A percentile compares a stretch with the other conserved stretches of the same genome.
Evolutionary conservation across 2,888 invertebrate species (phyloP).

Genomic region (Timema cristinae): DNA sequence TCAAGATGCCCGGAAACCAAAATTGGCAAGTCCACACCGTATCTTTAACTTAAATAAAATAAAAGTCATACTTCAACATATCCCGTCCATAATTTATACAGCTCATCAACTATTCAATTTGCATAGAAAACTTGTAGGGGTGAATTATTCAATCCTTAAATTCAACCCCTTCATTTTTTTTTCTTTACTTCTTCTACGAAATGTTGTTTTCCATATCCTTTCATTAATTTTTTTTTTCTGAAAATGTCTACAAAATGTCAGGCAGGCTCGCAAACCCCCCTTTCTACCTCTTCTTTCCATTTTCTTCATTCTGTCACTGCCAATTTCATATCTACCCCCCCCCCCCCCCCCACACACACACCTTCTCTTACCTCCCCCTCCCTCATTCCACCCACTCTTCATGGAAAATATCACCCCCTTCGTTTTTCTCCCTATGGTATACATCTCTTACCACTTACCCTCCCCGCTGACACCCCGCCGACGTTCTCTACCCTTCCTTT

Average conservation of each 20-base stretch:
- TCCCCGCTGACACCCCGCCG: constrained; percentile 21
- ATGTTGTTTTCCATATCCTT: constrained; percentile 14
- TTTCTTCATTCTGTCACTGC: constrained; percentile 31
- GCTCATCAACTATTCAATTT: constrained; percentile 11
- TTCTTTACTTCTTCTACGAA: constrained; percentile 3
- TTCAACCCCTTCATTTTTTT: not conserved
- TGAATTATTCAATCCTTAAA: constrained; percentile 12
- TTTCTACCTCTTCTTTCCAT: not conserved
- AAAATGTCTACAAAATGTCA: constrained; percentile 17
- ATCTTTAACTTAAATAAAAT: too few relatives aligned
- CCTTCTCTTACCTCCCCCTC: too few relatives aligned
- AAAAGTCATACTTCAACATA: too few relatives aligned
- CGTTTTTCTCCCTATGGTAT: constrained; percentile 8
- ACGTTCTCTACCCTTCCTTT: constrained; percentile 25
- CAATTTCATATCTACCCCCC: constrained; percentile 22
- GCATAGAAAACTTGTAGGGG: not conserved
- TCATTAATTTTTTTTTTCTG: constrained; percentile 13
- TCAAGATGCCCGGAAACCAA: too few relatives aligned
- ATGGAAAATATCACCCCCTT: not conserved
- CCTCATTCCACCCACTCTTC: too few relatives aligned
- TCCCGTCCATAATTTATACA: constrained; percentile 5
- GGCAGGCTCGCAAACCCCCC: constrained; percentile 2
- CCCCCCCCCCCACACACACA: not conserved
- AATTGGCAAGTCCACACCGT: too few relatives aligned
- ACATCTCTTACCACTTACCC: constrained; percentile 14